Conservation (phyloP, 2,888 invertebrate genomes). For the Chaitophorus viminalis region DNA sequence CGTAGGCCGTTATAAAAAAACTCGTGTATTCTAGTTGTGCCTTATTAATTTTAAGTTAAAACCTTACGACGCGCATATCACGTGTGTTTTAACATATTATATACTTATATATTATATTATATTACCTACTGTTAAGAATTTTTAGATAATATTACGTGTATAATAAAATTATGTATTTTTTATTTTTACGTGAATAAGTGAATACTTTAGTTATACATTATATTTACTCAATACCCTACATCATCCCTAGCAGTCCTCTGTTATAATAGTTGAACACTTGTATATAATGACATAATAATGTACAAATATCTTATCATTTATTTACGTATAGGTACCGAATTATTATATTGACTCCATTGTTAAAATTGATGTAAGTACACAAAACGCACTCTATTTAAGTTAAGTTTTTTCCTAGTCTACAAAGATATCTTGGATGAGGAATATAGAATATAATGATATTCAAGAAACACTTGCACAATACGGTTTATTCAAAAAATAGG, state of each 20-base stretch:
- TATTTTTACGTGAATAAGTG: constrained; percentile 1
- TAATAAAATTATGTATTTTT: constrained; percentile 24
- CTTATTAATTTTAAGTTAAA: constrained; percentile 40
- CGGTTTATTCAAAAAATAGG: no score
- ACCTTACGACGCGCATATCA: neutral
- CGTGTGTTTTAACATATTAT: neutral
- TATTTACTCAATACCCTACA: neutral
- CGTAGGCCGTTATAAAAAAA: neutral
- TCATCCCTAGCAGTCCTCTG: neutral
- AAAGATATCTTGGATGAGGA: no score
- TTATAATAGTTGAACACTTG: neutral
- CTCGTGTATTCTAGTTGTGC: constrained; percentile 49
- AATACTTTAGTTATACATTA: no score
- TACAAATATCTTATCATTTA: neutral
- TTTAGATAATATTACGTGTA: neutral
- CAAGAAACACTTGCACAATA: no score
- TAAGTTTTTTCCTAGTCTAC: no score
- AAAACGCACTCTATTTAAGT: no score
- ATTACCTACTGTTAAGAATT: neutral
- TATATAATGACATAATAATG: no score
- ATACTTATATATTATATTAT: neutral
- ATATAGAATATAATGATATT: no score
- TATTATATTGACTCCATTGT: neutral
- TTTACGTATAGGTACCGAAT: neutral
- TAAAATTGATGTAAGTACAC: neutral